A percentile compares a stretch with the other conserved stretches of the same genome.
These are phyloP conservation scores for Phrynocephalus vlangalii DNA, from an alignment of 2,797 vertebrate genomes.

Conservation along the genomic window DNA sequence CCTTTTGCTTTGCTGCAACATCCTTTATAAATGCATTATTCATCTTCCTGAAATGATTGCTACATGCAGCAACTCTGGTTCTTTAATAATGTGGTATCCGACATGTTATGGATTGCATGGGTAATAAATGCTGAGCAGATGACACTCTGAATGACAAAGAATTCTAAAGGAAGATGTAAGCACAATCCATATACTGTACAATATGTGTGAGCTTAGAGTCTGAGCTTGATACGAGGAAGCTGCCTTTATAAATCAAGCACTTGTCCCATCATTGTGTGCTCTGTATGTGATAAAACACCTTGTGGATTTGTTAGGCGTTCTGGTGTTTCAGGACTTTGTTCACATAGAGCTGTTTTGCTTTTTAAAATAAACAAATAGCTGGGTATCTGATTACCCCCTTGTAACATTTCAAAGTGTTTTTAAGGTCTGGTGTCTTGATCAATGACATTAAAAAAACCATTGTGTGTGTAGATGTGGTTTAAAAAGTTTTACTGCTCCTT, in stretches of 20 bases:
- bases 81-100: constrained; percentile 17
- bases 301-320: constrained; percentile 12
- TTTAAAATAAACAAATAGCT: not conserved
- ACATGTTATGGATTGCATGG: not conserved
- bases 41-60: constrained; percentile 40
- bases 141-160: not conserved
- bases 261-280: constrained; percentile 16
- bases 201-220: fast-evolving
- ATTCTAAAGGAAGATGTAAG: not conserved
- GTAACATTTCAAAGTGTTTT: not conserved
- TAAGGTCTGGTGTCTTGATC: not conserved
- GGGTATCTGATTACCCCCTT: not conserved
- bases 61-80: constrained; percentile 8
- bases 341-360: not conserved
- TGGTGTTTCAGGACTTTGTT: not conserved
- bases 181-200: not conserved
- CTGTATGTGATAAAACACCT: constrained; percentile 1
- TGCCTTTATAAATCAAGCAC: not conserved
- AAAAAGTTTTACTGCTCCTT: not conserved
- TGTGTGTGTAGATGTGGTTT: not conserved
- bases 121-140: not conserved
- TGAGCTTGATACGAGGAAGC: not conserved
- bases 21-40: constrained; percentile 37
- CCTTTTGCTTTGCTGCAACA: constrained; percentile 1
- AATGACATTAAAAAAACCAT: not conserved